These are phyloP conservation scores for Pseudomyrmex sp. DNA, from an alignment of 1,140 invertebrate species.

Conservation along the genomic window DNA sequence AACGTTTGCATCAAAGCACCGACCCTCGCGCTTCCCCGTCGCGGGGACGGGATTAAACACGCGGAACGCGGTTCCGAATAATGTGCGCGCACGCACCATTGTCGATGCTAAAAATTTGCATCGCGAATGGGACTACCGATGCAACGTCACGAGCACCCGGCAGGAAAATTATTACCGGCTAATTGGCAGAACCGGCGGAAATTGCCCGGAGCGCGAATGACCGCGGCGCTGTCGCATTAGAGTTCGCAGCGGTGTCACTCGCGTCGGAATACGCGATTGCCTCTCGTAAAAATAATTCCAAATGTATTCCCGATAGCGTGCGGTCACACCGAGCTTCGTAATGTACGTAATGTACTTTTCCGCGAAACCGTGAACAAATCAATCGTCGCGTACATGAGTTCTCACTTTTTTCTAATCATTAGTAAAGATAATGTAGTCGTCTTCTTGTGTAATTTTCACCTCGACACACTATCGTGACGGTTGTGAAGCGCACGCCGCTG, in stretches of 20 bases:
- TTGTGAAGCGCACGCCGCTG: not conserved
- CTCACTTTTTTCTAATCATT: not conserved
- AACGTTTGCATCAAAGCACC: not conserved
- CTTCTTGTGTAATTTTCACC: no score
- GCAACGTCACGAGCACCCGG: not conserved
- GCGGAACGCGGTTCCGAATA: slow-evolving; percentile 27
- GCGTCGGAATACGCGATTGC: slow-evolving; percentile 10
- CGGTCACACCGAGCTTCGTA: slow-evolving; percentile 20
- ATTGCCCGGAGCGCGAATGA: slow-evolving; percentile 30
- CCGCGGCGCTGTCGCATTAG: slow-evolving; percentile 17
- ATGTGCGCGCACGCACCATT: slow-evolving; percentile 1
- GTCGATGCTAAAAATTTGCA: slow-evolving; percentile 44
- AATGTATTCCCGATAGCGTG: slow-evolving; percentile 18
- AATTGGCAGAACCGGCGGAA: slow-evolving; percentile 49
- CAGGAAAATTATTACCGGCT: slow-evolving; percentile 49
- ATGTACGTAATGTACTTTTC: slow-evolving; percentile 14
- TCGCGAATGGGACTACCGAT: not conserved
- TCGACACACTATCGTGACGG: no score
- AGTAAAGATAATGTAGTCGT: no score
- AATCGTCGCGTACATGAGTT: not conserved
- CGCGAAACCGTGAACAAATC: not conserved
- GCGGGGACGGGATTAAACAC: slow-evolving; percentile 17
- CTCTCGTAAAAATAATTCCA: slow-evolving; percentile 43
- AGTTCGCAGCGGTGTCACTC: slow-evolving; percentile 28
- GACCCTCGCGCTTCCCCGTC: not conserved